These are phyloP conservation scores for Spea multiplicata DNA, from an alignment of 2,113 vertebrate species.

Conservation along the genomic window DNA sequence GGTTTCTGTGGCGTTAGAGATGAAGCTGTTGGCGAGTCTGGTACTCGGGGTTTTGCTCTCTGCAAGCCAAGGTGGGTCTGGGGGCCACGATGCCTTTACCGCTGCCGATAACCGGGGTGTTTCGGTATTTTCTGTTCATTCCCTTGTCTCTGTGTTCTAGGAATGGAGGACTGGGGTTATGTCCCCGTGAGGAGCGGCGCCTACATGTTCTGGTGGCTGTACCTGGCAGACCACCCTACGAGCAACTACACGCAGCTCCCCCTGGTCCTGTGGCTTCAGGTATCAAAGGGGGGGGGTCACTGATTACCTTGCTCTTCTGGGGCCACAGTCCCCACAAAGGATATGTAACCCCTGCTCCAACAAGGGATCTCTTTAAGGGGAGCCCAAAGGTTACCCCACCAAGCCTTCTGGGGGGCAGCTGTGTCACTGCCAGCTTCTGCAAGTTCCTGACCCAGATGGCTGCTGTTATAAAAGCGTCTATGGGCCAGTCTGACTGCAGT, in stretches of 20 bases:
- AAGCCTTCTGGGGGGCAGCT: no score
- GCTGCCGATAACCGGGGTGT: no score
- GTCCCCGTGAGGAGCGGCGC: conserved; percentile 82
- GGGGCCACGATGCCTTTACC: no score
- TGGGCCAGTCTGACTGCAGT: no score
- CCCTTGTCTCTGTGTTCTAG: conserved; percentile 31
- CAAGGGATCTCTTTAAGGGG: no score
- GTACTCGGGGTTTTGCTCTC: not conserved
- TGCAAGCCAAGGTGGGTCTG: not conserved
- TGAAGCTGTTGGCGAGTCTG: not conserved
- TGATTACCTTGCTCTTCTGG: no score
- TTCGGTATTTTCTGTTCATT: not conserved
- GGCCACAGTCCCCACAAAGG: no score
- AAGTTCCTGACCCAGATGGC: no score
- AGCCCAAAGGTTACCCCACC: no score
- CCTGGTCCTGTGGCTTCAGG: conserved; percentile 95
- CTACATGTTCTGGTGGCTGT: conserved; percentile 98
- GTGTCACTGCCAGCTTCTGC: no score
- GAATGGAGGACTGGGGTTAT: conserved; percentile 76
- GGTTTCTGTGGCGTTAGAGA: not conserved
- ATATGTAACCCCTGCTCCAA: no score
- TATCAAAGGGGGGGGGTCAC: conserved; percentile 51
- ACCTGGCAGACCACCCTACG: conserved; percentile 70
- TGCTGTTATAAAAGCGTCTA: no score
- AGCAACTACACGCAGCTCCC: conserved; percentile 73